A percentile compares a stretch with the other conserved stretches of the same genome.
phyloP scores from a whole-genome alignment of 2,888 invertebrate genomes.

The Polymixis flavicincta region DNA sequence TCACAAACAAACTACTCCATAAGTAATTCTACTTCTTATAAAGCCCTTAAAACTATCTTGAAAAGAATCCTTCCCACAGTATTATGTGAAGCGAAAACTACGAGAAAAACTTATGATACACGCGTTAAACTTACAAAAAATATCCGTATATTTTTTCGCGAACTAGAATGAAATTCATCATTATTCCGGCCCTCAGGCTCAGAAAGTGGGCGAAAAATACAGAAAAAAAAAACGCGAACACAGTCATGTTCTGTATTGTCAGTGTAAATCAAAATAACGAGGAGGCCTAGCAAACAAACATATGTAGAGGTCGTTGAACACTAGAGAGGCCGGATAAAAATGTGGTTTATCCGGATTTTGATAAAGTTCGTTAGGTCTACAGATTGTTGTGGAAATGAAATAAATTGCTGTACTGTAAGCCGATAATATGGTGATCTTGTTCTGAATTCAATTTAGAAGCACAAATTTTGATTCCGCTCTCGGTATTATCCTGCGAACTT shows the following conservation, averaged over 20 bases:
- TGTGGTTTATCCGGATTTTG: constrained; percentile 53
- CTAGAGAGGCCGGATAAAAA: constrained; percentile 57
- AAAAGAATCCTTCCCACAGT: constrained; percentile 30
- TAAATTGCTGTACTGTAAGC: constrained; percentile 31
- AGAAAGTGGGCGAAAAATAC: constrained; percentile 61
- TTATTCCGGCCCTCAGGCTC: constrained; percentile 62
- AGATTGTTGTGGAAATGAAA: constrained; percentile 36
- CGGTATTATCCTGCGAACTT: not conserved
- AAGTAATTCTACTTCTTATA: constrained; percentile 26
- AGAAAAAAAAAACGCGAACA: constrained; percentile 58
- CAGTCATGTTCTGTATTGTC: constrained; percentile 66
- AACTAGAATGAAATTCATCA: constrained; percentile 64
- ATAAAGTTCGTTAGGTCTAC: constrained; percentile 28
- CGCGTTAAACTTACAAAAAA: constrained; percentile 60
- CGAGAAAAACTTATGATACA: constrained; percentile 50
- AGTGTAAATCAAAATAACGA: constrained; percentile 72
- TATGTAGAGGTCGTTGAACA: constrained; percentile 54
- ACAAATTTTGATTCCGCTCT: not conserved
- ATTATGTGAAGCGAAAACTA: constrained; percentile 37
- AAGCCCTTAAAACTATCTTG: constrained; percentile 27
- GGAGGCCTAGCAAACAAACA: constrained; percentile 62
- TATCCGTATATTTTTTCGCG: constrained; percentile 45
- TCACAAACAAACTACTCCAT: constrained; percentile 24
- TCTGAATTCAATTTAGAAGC: constrained; percentile 3
- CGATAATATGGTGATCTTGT: constrained; percentile 17